Evolutionary conservation across 2,888 invertebrate genomes (phyloP).

Genomic region (Coleophora deauratella): DNA sequence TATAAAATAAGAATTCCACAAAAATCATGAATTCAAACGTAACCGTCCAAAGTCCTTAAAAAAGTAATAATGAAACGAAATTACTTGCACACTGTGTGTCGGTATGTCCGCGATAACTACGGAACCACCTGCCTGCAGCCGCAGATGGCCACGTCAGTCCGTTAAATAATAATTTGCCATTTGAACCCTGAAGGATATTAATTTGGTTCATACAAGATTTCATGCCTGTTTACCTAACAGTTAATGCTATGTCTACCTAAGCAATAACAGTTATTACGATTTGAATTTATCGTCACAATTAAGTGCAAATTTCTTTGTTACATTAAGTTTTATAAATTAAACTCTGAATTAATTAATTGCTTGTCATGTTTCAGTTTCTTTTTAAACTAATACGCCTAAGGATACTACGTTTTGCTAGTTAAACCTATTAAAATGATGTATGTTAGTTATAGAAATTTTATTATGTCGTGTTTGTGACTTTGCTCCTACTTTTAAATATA

Average conservation of each 20-base stretch:
- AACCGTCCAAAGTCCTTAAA: conserved; percentile 9
- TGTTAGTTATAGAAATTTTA: too few relatives aligned
- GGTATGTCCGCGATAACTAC: conserved; percentile 13
- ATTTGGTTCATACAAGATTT: conserved; percentile 11
- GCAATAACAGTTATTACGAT: conserved; percentile 1
- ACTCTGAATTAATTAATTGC: too few relatives aligned
- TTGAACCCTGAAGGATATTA: conserved; percentile 23
- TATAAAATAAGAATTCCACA: conserved; percentile 5
- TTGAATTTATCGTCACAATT: neutral
- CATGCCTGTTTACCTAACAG: conserved; percentile 9
- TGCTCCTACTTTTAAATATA: too few relatives aligned
- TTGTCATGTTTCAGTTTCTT: too few relatives aligned
- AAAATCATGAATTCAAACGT: conserved; percentile 17
- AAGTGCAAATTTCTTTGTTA: too few relatives aligned
- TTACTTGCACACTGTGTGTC: conserved; percentile 17
- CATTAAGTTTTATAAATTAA: too few relatives aligned
- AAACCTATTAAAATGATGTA: too few relatives aligned
- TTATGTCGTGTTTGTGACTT: too few relatives aligned
- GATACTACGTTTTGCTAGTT: too few relatives aligned
- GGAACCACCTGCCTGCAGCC: conserved; percentile 17
- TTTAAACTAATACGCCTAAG: too few relatives aligned
- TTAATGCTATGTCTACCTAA: conserved; percentile 8
- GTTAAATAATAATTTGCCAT: conserved; percentile 26
- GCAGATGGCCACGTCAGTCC: conserved; percentile 23
- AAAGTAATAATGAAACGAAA: conserved; percentile 16